Conservation (phyloP, 2,888 invertebrate species). For the Mythimna ferrago region DNA sequence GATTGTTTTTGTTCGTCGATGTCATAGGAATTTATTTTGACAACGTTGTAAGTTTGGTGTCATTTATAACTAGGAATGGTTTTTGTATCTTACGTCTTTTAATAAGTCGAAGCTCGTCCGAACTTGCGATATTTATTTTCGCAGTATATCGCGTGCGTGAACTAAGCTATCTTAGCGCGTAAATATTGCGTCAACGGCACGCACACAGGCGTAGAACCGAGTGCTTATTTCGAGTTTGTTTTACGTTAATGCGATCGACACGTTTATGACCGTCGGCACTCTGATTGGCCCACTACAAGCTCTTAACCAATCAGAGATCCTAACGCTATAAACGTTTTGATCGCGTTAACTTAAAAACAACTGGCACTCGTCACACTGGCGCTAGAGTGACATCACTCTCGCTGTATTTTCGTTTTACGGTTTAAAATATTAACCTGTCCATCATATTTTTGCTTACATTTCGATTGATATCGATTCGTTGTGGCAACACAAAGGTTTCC, state of each 20-base stretch:
- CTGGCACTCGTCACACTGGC: background rate
- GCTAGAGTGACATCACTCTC: background rate
- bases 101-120: background rate
- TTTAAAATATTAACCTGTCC: background rate
- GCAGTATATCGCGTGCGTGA: background rate
- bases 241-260: too few species aligned
- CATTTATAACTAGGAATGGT: constrained; percentile 1
- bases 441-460: constrained; percentile 13
- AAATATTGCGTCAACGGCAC: background rate
- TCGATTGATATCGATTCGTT: constrained; percentile 46
- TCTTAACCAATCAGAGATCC: too few species aligned
- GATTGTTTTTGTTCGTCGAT: constrained; percentile 10
- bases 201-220: too few species aligned
- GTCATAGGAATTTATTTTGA: background rate
- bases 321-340: too few species aligned
- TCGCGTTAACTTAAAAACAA: too few species aligned
- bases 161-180: background rate
- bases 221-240: too few species aligned
- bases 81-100: constrained; percentile 3
- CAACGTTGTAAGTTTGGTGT: background rate
- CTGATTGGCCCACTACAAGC: too few species aligned
- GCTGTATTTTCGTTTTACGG: background rate
- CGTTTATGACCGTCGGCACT: too few species aligned
- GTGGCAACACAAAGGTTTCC: constrained; percentile 26
- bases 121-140: background rate